Percentiles rank a stretch among this genome's conserved stretches.
Conservation (phyloP, 2,888 invertebrate genomes). For the Heliconius hortense region DNA sequence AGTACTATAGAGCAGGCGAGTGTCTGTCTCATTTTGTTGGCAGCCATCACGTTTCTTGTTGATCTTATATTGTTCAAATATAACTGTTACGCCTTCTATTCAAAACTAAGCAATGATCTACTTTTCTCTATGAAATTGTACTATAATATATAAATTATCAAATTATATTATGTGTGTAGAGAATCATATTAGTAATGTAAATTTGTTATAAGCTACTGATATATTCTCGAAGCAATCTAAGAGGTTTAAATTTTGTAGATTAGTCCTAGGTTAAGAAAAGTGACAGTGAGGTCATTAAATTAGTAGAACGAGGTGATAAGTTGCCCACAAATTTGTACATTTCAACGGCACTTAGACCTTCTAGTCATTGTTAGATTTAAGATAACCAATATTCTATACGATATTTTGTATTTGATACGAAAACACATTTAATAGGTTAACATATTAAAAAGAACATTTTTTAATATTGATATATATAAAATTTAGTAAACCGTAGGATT, state of each 20-base stretch:
- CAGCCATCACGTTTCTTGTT: slow-evolving; percentile 52
- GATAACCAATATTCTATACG: slow-evolving; percentile 8
- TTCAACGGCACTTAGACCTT: slow-evolving; percentile 40
- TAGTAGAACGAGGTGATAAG: slow-evolving; percentile 34
- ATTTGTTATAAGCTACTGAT: slow-evolving; percentile 34
- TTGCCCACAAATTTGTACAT: slow-evolving; percentile 40
- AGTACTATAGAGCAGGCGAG: neutral
- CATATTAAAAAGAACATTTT: slow-evolving; percentile 11
- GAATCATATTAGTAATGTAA: slow-evolving; percentile 21
- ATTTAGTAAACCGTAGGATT: neutral
- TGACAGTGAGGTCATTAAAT: slow-evolving; percentile 23
- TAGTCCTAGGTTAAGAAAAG: slow-evolving; percentile 22
- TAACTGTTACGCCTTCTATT: slow-evolving; percentile 61
- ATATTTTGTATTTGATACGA: slow-evolving; percentile 24
- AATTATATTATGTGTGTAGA: slow-evolving; percentile 31
- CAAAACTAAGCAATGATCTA: slow-evolving; percentile 20
- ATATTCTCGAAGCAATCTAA: slow-evolving; percentile 41
- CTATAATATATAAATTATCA: slow-evolving; percentile 13
- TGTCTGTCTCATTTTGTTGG: slow-evolving; percentile 38
- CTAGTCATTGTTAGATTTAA: slow-evolving; percentile 27
- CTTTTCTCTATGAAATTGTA: slow-evolving; percentile 26
- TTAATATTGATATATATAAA: slow-evolving; percentile 5
- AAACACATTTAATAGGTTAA: neutral
- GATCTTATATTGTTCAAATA: slow-evolving; percentile 63
- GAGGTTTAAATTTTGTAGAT: slow-evolving; percentile 32